Base-by-base conservation (phyloP, 2,888 invertebrate genomes). In the Amblyteles armatorius region DNA sequence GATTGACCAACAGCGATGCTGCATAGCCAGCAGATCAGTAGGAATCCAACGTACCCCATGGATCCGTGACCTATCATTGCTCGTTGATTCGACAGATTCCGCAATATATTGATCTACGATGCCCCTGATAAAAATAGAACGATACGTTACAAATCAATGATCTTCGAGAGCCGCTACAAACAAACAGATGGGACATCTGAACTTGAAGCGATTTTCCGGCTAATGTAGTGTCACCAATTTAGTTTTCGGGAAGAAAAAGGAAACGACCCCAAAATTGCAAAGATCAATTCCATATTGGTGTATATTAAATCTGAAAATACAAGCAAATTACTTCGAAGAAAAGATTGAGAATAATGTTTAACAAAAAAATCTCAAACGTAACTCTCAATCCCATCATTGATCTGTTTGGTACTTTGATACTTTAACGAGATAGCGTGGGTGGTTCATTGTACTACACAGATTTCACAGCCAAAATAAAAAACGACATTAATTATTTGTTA, bases 11-110 rank as follows among this genome's bases (percentile, higher is more conserved):
- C 19, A 19, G 67, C 69, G 16, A 78, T 26, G 57, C 73, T 57
- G 69, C 63, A 67, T 3, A 84, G 60, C 77, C 82, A 85, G 19
- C 26, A 67, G 29, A 82, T 65, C 63, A 79, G 77, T 29, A 80
- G 0, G 33, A 85, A 55, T 55, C 55, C 55, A 36, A 40, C n/a
- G 60, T 83, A 44, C 11, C 26, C 19, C 29, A 44, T 4, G 22
- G 22, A 6, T 6, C 7, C 3, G 22, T 5, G 67, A n/a, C 33
- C 57, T 55, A 29, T 76, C 67, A 55, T 60, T 36, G 36, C 11
- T 55, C 55, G 19, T 19, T n/a, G 55, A 55, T 55, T 7, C 22
- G 22, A 22, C 6, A 55, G 55, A 11, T 55, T 22, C 22, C 22
- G 22, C 7, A 11, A 40, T 9, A 11, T 40, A 11, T 11, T 11